A percentile compares a stretch with the other conserved stretches of the same genome.
phyloP scores from a whole-genome alignment of 2,113 vertebrate genomes.

The Clinocottus analis region DNA sequence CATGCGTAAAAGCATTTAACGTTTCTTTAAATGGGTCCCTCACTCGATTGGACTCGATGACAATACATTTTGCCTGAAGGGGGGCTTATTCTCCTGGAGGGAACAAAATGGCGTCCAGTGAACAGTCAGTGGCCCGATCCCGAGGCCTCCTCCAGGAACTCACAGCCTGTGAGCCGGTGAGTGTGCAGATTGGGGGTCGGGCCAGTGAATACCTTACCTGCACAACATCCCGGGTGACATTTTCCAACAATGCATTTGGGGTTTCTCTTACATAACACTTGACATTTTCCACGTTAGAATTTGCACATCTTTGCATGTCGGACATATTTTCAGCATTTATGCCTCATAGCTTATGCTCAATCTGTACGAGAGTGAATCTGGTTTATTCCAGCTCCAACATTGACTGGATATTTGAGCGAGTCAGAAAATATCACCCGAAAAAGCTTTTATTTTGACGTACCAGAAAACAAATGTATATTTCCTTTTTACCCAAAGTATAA shows the following conservation, averaged over 20 bases:
- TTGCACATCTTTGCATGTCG: slow-evolving; percentile 17
- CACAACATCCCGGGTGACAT: slow-evolving; percentile 44
- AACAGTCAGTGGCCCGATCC: slow-evolving; percentile 8
- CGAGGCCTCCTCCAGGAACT: too few species aligned
- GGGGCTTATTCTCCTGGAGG: slow-evolving; percentile 33
- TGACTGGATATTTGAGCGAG: neutral
- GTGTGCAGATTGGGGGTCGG: too few species aligned
- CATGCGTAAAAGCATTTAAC: neutral
- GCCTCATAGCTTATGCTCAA: neutral
- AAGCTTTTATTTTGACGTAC: neutral
- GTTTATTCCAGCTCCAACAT: neutral
- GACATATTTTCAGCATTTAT: neutral
- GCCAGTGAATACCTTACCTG: slow-evolving; percentile 59
- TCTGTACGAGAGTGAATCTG: neutral
- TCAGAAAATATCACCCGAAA: slow-evolving; percentile 48
- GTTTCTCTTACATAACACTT: slow-evolving; percentile 16
- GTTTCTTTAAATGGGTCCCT: neutral
- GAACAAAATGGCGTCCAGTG: slow-evolving; percentile 43
- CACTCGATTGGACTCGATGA: neutral
- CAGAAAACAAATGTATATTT: neutral
- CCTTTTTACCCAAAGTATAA: neutral
- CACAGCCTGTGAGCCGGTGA: too few species aligned
- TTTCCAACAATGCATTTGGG: slow-evolving; percentile 34
- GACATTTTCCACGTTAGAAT: slow-evolving; percentile 14
- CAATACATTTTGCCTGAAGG: neutral